Percentiles rank a stretch among this genome's conserved stretches.
Conservation (phyloP, 2,797 vertebrate genomes). For the Phoeniculus purpureus region DNA sequence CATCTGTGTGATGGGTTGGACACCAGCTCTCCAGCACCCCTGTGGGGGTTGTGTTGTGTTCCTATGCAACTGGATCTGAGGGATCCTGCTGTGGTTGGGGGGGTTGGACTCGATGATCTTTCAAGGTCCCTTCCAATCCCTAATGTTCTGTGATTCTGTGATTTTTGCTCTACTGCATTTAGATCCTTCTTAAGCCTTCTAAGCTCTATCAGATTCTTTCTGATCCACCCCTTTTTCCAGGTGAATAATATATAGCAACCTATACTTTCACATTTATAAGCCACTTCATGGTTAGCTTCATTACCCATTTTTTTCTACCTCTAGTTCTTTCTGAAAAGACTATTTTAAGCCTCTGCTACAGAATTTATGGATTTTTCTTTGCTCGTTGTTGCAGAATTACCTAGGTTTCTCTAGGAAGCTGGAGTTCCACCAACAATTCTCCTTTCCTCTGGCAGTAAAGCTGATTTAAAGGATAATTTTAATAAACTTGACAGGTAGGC, state of each 20-base stretch:
- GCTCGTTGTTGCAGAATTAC: background rate
- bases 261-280: background rate
- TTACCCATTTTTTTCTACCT: background rate
- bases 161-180: background rate
- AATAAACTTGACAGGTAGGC: background rate
- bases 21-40: background rate
- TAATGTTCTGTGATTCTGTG: too few relatives aligned
- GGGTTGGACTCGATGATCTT: too few relatives aligned
- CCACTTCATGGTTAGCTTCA: background rate
- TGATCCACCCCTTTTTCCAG: background rate
- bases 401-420: background rate
- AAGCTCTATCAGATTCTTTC: background rate
- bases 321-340: background rate
- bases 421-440: background rate
- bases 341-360: background rate
- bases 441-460: background rate
- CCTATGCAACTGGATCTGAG: too few relatives aligned
- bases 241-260: background rate
- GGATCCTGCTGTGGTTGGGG: too few relatives aligned
- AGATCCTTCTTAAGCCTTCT: background rate
- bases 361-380: background rate
- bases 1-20: background rate
- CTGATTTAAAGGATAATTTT: background rate
- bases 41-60: fast-evolving
- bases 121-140: too few relatives aligned